A percentile compares a stretch with the other conserved stretches of the same genome.
Conservation (phyloP, 2,797 vertebrate genomes). For the Apodemus agrarius region DNA sequence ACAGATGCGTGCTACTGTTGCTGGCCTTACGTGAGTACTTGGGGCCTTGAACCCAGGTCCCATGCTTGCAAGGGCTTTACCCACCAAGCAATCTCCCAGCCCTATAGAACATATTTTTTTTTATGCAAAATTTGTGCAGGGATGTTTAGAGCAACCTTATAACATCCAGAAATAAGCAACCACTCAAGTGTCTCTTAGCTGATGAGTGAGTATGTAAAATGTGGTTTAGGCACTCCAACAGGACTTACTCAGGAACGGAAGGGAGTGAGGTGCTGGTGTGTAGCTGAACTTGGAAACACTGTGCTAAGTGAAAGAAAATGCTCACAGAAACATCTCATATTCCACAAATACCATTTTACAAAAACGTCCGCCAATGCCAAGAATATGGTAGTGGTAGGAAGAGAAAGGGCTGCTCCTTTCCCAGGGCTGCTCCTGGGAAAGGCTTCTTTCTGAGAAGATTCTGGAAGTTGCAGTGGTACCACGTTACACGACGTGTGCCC, state of each 20-base stretch:
- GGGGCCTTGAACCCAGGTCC: background rate
- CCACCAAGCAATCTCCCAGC: background rate
- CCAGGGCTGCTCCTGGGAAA: background rate
- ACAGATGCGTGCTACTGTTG: background rate
- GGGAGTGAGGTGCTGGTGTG: background rate
- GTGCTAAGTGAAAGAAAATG: background rate
- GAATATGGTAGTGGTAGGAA: background rate
- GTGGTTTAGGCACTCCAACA: background rate
- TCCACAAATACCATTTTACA: slow-evolving; percentile 1
- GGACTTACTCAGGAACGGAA: background rate
- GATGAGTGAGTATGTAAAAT: background rate
- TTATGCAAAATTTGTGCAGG: background rate
- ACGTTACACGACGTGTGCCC: background rate
- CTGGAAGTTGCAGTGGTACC: background rate
- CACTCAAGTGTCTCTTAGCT: background rate
- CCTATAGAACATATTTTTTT: too few relatives aligned
- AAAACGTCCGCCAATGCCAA: background rate
- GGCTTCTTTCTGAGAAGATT: background rate
- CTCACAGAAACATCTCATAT: background rate
- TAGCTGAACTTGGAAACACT: background rate
- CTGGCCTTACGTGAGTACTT: background rate
- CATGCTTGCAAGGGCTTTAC: background rate
- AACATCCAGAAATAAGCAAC: background rate
- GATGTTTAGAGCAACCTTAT: background rate
- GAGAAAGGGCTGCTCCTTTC: background rate